Evolutionary conservation across 2,797 vertebrate genomes (phyloP).

Genomic region (Harpia harpyja): DNA sequence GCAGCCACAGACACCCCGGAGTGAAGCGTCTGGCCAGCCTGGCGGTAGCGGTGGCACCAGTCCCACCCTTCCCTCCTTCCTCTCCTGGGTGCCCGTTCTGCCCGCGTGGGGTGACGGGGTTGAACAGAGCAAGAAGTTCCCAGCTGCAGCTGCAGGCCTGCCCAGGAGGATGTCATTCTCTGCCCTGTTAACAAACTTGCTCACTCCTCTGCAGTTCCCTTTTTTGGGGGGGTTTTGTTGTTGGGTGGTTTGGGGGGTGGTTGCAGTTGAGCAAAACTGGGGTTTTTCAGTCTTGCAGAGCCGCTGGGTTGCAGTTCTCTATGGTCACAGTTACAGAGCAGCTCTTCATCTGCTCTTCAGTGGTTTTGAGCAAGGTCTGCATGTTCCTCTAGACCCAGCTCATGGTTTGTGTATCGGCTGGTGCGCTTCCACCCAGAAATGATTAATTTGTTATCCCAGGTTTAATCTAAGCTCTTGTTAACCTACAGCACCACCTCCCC

Average conservation of each 20-base stretch:
- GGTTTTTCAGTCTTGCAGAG: background rate
- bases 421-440: background rate
- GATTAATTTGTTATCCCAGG: background rate
- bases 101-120: accelerated
- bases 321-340: background rate
- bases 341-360: background rate
- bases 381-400: background rate
- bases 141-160: background rate
- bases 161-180: background rate
- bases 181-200: background rate
- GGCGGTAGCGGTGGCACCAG: accelerated
- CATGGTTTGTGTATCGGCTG: background rate
- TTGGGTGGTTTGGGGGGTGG: background rate
- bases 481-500: background rate
- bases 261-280: background rate
- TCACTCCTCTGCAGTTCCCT: background rate
- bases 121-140: background rate
- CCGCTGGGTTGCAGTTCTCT: background rate
- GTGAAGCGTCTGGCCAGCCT: background rate
- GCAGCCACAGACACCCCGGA: background rate
- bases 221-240: background rate
- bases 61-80: background rate
- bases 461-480: background rate
- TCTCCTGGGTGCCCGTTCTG: background rate
- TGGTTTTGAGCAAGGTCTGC: background rate